A percentile compares a stretch with the other conserved stretches of the same genome.
These are phyloP conservation scores for Cheiracanthium punctorium DNA, from an alignment of 2,888 invertebrate genomes.

Conservation along the genomic window DNA sequence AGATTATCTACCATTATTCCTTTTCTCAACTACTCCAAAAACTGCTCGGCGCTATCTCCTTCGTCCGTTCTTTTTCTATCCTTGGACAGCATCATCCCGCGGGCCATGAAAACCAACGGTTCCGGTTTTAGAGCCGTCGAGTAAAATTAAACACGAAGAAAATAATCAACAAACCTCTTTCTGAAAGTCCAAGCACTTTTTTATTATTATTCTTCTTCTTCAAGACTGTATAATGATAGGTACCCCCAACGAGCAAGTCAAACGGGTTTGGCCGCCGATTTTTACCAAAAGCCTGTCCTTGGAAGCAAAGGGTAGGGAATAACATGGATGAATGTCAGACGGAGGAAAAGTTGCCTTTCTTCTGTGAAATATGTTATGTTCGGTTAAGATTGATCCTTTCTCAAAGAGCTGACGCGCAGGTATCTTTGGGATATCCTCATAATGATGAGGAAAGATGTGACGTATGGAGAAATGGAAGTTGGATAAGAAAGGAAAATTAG, in stretches of 20 bases:
- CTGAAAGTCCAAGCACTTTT: not conserved
- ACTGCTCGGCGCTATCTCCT: not conserved
- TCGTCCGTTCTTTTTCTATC: not conserved
- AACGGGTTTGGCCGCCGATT: slow-evolving; percentile 36
- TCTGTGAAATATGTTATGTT: not conserved
- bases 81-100: not conserved
- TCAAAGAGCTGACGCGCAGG: too few species aligned
- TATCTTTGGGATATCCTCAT: too few species aligned
- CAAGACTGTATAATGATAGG: not conserved
- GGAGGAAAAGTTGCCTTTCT: not conserved
- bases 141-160: not conserved
- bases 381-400: too few species aligned
- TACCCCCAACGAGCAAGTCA: slow-evolving; percentile 13
- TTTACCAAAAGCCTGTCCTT: not conserved
- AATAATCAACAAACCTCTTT: slow-evolving; percentile 20
- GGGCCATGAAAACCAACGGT: slow-evolving; percentile 14
- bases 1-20: too few species aligned
- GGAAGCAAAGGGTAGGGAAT: not conserved
- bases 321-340: not conserved
- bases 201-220: not conserved
- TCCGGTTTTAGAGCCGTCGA: slow-evolving; percentile 22
- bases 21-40: too few species aligned
- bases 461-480: too few species aligned
- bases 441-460: too few species aligned
- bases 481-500: too few species aligned